Percentiles rank a stretch among this genome's conserved stretches.
Conservation (phyloP, 1,140 invertebrate genomes). For the Reticulitermes speratus region DNA sequence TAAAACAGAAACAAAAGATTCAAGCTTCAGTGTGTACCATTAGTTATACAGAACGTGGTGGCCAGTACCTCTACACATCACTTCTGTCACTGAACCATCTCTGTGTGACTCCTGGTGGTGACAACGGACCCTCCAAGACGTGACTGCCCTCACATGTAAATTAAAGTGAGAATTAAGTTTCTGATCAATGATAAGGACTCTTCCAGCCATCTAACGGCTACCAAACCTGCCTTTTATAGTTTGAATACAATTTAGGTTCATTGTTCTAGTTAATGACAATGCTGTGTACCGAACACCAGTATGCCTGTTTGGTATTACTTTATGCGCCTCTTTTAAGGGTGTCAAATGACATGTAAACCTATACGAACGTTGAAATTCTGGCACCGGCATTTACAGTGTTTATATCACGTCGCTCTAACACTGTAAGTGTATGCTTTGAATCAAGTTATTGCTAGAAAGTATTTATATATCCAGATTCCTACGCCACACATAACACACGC, state of each 20-base stretch:
- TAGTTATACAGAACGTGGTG: background rate
- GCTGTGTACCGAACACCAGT: background rate
- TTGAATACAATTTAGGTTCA: constrained; percentile 5
- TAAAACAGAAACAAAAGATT: background rate
- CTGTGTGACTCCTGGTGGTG: background rate
- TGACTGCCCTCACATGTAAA: background rate
- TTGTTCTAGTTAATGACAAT: background rate
- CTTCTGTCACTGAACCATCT: background rate
- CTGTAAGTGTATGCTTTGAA: background rate
- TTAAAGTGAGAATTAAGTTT: background rate
- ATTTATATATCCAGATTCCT: no score
- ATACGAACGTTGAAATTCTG: background rate
- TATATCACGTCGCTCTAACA: background rate
- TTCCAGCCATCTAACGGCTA: background rate
- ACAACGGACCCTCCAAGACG: background rate
- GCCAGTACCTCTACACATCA: background rate
- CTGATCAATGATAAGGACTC: background rate
- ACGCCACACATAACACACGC: no score
- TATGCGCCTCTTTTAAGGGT: background rate
- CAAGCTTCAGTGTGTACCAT: background rate
- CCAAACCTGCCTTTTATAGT: constrained; percentile 14
- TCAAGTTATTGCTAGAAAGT: background rate
- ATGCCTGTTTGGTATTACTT: background rate
- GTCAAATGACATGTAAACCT: background rate
- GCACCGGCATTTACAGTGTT: background rate